These are phyloP conservation scores for Phenganax marumi DNA, from an alignment of 92 coral and sea anemone genomes.

Conservation along the genomic window DNA sequence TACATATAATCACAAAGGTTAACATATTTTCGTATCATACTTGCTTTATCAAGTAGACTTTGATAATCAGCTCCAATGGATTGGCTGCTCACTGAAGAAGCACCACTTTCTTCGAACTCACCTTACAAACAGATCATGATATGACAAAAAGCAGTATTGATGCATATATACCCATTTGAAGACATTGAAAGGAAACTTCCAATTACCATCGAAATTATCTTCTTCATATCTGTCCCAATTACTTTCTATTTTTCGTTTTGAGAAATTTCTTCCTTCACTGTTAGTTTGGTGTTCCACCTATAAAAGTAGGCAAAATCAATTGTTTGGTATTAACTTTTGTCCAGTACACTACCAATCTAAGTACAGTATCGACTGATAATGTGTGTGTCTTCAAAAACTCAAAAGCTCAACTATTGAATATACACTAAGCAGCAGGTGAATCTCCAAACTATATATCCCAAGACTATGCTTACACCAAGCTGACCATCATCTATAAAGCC, in stretches of 20 bases:
- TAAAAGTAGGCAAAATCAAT: not conserved
- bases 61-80: constrained; percentile 78
- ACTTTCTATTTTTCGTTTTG: constrained; percentile 76
- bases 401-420: too few species aligned
- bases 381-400: too few species aligned
- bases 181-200: too few species aligned
- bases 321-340: not conserved
- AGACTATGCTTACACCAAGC: not conserved
- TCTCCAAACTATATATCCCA: too few species aligned
- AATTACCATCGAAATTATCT: constrained; percentile 45
- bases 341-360: not conserved
- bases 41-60: constrained; percentile 69
- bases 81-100: not conserved
- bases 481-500: not conserved
- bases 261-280: constrained; percentile 41
- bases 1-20: not conserved
- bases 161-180: not conserved
- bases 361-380: not conserved
- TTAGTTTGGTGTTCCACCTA: not conserved
- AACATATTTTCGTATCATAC: constrained; percentile 34
- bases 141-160: not conserved
- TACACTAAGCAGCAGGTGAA: too few species aligned
- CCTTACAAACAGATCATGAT: constrained; percentile 29
- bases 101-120: constrained; percentile 34
- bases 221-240: constrained; percentile 91